A percentile compares a stretch with the other conserved stretches of the same genome.
These are phyloP conservation scores for Chelonia mydas DNA, from an alignment of 2,797 vertebrate genomes.

Conservation along the genomic window DNA sequence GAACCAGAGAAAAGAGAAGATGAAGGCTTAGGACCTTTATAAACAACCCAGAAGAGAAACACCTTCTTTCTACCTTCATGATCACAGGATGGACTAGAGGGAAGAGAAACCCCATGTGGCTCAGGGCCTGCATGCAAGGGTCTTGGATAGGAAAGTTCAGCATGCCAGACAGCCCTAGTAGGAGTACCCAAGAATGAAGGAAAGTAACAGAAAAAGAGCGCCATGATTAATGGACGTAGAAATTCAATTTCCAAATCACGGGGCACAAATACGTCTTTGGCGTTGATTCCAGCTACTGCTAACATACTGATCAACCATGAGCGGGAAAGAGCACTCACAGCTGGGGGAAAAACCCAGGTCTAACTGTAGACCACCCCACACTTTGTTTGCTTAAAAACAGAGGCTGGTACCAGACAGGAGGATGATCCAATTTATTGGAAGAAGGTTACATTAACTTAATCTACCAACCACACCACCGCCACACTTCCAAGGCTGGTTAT, in stretches of 20 bases:
- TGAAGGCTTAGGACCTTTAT: conserved; percentile 66
- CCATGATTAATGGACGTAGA: neutral
- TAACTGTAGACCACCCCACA: neutral
- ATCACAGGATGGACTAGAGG: conserved; percentile 71
- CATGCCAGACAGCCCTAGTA: neutral
- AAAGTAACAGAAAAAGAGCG: neutral
- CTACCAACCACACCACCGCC: neutral
- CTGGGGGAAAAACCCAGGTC: neutral
- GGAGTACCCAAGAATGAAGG: rapidly evolving
- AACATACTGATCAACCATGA: neutral
- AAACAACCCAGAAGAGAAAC: conserved; percentile 62
- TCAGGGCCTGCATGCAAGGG: neutral
- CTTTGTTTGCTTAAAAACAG: neutral
- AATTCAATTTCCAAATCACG: neutral
- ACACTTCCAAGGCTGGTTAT: neutral
- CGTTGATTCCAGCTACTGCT: neutral
- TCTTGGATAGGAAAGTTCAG: neutral
- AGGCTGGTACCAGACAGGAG: neutral
- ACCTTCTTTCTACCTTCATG: conserved; percentile 78
- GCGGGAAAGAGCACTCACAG: neutral
- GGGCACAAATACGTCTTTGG: neutral
- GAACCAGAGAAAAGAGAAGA: conserved; percentile 87
- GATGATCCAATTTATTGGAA: neutral
- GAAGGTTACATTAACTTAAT: neutral
- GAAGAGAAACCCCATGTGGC: conserved; percentile 34